phyloP scores from a whole-genome alignment of 2,113 vertebrate genomes.

The Rhinoptilus africanus region DNA sequence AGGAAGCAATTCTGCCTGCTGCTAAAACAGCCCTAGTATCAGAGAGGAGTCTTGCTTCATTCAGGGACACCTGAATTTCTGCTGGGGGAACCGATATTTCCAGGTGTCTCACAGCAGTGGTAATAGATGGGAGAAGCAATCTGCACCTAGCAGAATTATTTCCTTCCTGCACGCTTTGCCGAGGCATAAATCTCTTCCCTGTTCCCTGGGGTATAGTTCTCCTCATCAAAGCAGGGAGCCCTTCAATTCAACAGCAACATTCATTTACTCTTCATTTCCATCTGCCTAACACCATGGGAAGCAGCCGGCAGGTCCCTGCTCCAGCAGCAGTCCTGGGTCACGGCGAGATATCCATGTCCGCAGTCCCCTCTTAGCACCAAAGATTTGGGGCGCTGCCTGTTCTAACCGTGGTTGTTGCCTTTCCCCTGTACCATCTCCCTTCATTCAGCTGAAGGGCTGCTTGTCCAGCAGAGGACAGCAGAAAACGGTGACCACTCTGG shows the following conservation, averaged over 20 bases:
- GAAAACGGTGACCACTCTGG: background rate
- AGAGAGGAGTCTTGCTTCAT: background rate
- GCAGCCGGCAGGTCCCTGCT: background rate
- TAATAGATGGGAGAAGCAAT: background rate
- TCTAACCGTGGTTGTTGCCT: too few relatives aligned
- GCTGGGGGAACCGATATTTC: background rate
- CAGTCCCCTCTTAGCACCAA: background rate
- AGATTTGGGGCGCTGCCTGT: background rate
- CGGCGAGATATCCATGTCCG: fast-evolving
- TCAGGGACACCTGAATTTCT: background rate
- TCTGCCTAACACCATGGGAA: background rate
- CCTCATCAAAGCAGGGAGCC: background rate
- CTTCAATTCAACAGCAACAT: background rate
- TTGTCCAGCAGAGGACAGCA: background rate
- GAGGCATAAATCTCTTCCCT: background rate
- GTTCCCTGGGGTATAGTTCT: background rate
- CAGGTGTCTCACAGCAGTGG: background rate
- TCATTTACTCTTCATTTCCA: background rate
- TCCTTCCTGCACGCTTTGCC: background rate
- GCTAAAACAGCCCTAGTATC: background rate
- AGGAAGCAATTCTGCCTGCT: background rate
- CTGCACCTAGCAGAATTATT: background rate
- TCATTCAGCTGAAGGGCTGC: background rate
- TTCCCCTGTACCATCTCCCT: background rate
- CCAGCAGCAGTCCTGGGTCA: background rate